Conservation (phyloP, 2,797 vertebrate species). For the Anas acuta region DNA sequence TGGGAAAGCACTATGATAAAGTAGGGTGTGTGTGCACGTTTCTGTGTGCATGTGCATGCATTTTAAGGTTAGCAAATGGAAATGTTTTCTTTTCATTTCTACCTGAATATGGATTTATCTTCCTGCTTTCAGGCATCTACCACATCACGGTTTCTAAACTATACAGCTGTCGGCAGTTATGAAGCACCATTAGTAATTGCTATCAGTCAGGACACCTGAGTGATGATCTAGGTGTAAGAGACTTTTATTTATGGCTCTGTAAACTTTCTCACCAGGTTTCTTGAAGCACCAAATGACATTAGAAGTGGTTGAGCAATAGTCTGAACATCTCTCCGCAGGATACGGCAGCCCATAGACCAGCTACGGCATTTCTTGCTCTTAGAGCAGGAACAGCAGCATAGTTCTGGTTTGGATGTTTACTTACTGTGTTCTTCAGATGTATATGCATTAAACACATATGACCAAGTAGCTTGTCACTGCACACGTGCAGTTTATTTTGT, state of each 20-base stretch:
- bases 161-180: fast-evolving
- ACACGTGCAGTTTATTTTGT: not conserved
- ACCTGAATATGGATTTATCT: not conserved
- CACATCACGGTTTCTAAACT: not conserved
- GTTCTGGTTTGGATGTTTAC: not conserved
- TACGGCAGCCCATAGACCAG: not conserved
- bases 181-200: not conserved
- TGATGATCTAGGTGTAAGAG: not conserved
- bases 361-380: not conserved
- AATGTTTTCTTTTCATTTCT: not conserved
- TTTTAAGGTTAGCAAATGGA: not conserved
- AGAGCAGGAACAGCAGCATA: fast-evolving
- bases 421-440: not conserved
- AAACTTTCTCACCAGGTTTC: not conserved
- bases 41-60: not conserved
- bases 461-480: not conserved
- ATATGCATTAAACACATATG: not conserved
- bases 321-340: not conserved
- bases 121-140: not conserved
- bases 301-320: not conserved
- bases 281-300: not conserved
- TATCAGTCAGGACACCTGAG: not conserved
- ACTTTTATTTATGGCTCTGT: not conserved
- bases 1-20: not conserved
- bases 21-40: fast-evolving